Evolutionary conservation across 2,113 vertebrate species (phyloP).

Genomic region (Sphyrna mokarran): DNA sequence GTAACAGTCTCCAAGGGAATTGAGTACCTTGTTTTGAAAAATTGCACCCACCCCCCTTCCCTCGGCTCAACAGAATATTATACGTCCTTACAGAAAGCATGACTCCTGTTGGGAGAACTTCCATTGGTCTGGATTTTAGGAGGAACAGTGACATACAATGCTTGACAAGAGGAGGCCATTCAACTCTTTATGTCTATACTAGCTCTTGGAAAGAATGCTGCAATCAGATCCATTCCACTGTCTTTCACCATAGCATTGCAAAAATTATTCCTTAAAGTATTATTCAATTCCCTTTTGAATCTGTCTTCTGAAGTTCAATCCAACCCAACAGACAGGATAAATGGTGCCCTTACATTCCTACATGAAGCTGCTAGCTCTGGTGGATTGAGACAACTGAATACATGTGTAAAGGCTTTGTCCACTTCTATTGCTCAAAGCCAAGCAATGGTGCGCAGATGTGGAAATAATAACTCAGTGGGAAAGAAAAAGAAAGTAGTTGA

Average conservation of each 20-base stretch:
- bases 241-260: background rate
- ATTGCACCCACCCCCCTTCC: background rate
- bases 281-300: no score
- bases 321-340: background rate
- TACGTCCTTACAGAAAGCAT: background rate
- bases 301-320: background rate
- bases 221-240: background rate
- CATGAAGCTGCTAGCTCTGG: background rate
- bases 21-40: background rate
- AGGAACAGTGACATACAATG: background rate
- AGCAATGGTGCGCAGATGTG: no score
- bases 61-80: background rate
- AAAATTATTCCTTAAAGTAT: no score
- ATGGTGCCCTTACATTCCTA: background rate
- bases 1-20: background rate
- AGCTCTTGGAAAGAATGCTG: background rate
- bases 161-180: background rate
- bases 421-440: no score
- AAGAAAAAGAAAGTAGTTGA: no score
- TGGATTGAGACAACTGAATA: no score
- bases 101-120: background rate
- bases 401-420: no score
- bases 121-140: background rate
- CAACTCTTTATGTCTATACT: no score
- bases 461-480: no score